Percentiles rank a stretch among this genome's conserved stretches.
phyloP scores from a whole-genome alignment of 2,113 vertebrate species.

The Siniperca knerii region DNA sequence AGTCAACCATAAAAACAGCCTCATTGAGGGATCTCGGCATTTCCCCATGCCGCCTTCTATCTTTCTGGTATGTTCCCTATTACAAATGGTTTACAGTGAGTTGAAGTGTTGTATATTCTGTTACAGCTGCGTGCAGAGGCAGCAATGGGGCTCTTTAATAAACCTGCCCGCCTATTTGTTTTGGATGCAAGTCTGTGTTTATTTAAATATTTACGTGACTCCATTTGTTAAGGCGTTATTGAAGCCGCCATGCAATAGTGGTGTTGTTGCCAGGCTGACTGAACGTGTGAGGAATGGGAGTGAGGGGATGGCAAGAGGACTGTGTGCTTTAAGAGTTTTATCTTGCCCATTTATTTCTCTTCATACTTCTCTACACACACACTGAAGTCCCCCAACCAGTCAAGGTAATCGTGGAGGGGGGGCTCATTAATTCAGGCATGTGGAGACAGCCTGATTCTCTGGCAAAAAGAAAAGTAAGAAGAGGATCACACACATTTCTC shows the following conservation, averaged over 20 bases:
- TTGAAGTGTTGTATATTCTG: conserved; percentile 79
- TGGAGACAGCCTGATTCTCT: background rate
- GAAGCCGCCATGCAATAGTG: conserved; percentile 25
- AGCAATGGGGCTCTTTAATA: conserved; percentile 61
- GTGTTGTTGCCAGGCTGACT: background rate
- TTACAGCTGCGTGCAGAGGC: conserved; percentile 70
- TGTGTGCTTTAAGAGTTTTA: background rate
- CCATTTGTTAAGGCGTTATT: conserved; percentile 64
- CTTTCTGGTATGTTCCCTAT: conserved; percentile 74
- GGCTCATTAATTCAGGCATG: background rate
- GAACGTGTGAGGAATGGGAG: background rate
- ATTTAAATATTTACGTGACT: conserved; percentile 78
- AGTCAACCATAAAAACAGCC: conserved; percentile 44
- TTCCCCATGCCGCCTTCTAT: conserved; percentile 47
- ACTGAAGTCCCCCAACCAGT: background rate
- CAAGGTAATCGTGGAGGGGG: background rate
- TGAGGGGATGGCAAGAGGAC: background rate
- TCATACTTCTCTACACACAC: background rate
- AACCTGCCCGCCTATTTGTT: conserved; percentile 74
- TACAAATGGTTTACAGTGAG: conserved; percentile 77
- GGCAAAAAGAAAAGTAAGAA: background rate
- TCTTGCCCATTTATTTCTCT: conserved; percentile 9
- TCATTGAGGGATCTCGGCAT: conserved; percentile 13
- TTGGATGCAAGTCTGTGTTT: conserved; percentile 77
- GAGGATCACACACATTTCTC: conserved; percentile 24